phyloP scores from a whole-genome alignment of 2,888 invertebrate species.

The Xestia sexstrigata region DNA sequence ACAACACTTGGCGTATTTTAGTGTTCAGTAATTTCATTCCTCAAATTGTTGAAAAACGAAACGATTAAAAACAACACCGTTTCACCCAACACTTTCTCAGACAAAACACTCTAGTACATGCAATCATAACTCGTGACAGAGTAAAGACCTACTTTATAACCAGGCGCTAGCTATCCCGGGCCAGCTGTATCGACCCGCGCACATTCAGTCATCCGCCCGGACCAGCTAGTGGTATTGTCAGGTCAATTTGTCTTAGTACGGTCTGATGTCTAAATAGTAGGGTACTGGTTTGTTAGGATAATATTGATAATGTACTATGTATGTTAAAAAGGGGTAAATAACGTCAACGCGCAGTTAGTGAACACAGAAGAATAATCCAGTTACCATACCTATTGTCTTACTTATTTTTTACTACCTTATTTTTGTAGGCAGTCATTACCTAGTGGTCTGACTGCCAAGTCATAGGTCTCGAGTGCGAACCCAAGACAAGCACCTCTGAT shows the following conservation, averaged over 20 bases:
- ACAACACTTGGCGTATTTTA: too few species aligned
- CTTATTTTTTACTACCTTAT: neutral
- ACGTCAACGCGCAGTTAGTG: neutral
- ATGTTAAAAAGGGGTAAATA: neutral
- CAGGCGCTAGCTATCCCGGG: constrained; percentile 71
- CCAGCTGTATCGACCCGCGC: constrained; percentile 79
- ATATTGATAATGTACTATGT: too few species aligned
- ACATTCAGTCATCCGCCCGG: constrained; percentile 43
- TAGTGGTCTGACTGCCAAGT: too few species aligned
- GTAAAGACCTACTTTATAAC: constrained; percentile 63
- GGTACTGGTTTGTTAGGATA: neutral
- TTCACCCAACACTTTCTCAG: neutral
- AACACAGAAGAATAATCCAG: neutral
- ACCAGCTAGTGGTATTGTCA: constrained; percentile 59
- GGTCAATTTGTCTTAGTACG: constrained; percentile 51
- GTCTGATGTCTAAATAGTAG: constrained; percentile 35
- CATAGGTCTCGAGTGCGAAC: too few species aligned
- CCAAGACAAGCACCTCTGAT: too few species aligned
- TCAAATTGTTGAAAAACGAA: too few species aligned
- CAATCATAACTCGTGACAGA: constrained; percentile 58
- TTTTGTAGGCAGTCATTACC: neutral
- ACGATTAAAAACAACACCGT: too few species aligned
- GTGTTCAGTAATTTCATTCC: too few species aligned
- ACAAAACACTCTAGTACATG: constrained; percentile 25
- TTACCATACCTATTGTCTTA: neutral